Evolutionary conservation across 2,888 invertebrate genomes (phyloP), one percentile per base, ranked within the genome.

Genomic region (Sussaba pulchella): DNA sequence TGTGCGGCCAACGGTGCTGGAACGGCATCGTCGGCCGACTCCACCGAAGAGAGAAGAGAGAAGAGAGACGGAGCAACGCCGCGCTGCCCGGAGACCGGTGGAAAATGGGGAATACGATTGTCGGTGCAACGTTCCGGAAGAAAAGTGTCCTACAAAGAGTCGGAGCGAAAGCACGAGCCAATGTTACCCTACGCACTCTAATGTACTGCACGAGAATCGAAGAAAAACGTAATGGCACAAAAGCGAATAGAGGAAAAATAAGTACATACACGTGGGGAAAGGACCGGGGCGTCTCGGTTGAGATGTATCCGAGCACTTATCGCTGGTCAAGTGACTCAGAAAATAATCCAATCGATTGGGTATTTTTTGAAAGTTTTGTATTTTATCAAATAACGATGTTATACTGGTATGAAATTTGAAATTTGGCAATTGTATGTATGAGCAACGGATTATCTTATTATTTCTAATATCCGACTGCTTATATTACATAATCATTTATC

Each of bases 61-160:
- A 86, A 87, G 81, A 81, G 84, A 81, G 83, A 76, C 78, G 81
- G 64, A 82, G 73, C 73, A 73, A 43, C 78, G 67, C 45, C 64
- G 85, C 85, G 85, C 84, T 84, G 85, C 85, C 79, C 77, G 77
- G 81, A 78, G 85, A 83, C 79, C 67, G 66, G 83, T 85, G 86
- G 86, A 88, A 86, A 88, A 89, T 85, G 86, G 87, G 87, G 86
- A 90, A 90, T 90, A 90, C 90, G 89, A 91, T 91, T 90, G 90
- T 89, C 88, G 89, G 87, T 77, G 86, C 87, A 89, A 87, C 89
- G 90, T 89, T 89, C 89, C 88, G 89, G 89, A 90, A 91, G 88
- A 88, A 89, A 90, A 90, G 89, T 90, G 87, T 88, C 88, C 87
- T 87, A 87, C 85, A 88, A 89, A 88, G 81, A 81, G 86, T 85